Evolutionary conservation across 2,797 vertebrate species (phyloP).

Genomic region (Pangasius mekongensis): DNA sequence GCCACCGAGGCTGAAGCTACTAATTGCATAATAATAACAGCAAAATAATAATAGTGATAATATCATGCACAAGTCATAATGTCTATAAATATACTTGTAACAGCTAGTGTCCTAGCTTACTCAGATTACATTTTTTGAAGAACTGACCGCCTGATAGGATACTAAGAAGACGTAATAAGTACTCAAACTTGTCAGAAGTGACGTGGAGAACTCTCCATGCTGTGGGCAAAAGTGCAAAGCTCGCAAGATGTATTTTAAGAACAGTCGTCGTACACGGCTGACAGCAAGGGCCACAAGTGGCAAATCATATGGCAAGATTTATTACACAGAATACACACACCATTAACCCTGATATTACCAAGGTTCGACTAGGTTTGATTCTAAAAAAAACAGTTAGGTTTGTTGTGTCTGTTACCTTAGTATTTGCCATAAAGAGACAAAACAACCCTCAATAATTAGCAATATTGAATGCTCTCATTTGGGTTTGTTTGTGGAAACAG

Average conservation of each 20-base stretch:
- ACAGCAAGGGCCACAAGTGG: constrained; percentile 55
- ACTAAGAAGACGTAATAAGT: constrained; percentile 44
- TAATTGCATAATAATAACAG: constrained; percentile 15
- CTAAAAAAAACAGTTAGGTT: neutral
- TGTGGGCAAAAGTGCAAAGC: constrained; percentile 48
- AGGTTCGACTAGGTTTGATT: neutral
- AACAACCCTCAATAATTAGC: neutral
- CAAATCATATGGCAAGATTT: constrained; percentile 43
- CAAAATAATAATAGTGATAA: neutral
- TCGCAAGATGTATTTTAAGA: constrained; percentile 63
- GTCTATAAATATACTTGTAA: constrained; percentile 24
- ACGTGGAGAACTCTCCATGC: constrained; percentile 40
- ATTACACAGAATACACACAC: constrained; percentile 19
- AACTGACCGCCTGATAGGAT: neutral
- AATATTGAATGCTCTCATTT: neutral
- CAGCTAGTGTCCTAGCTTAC: neutral
- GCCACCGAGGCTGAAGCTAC: constrained; percentile 6
- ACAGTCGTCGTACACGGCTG: constrained; percentile 41
- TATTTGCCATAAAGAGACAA: neutral
- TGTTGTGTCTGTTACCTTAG: neutral
- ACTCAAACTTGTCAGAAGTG: constrained; percentile 26
- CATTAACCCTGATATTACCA: constrained; percentile 1
- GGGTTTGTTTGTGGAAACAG: constrained; percentile 14
- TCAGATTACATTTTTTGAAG: constrained; percentile 22
- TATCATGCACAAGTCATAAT: constrained; percentile 27